Percentiles rank a stretch among this genome's conserved stretches.
Conservation (phyloP, 1,140 invertebrate genomes). For the Teleopsis dalmanni region DNA sequence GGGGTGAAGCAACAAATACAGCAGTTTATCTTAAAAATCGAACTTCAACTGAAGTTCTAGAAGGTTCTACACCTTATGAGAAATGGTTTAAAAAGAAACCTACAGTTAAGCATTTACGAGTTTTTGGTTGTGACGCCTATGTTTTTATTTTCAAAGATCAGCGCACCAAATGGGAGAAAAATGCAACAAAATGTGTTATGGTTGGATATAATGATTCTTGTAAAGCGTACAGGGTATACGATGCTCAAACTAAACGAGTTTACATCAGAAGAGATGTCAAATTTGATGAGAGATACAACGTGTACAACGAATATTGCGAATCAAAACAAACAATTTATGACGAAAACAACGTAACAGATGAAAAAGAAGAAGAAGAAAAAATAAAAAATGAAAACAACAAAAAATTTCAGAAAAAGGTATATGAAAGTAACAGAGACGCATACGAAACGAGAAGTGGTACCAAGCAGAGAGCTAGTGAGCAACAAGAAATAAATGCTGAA, state of each 20-base stretch:
- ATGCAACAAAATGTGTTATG: slow-evolving; percentile 9
- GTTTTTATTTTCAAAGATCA: slow-evolving; percentile 4
- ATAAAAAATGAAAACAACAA: background rate
- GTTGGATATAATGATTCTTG: slow-evolving; percentile 4
- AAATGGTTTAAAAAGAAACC: slow-evolving; percentile 22
- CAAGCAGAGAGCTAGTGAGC: background rate
- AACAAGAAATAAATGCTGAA: background rate
- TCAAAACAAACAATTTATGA: background rate
- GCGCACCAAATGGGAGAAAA: slow-evolving; percentile 3
- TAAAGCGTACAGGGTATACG: slow-evolving; percentile 4
- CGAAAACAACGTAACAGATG: background rate
- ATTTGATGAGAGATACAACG: slow-evolving; percentile 1
- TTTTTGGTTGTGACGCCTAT: slow-evolving; percentile 13
- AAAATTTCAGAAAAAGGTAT: background rate
- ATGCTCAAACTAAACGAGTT: background rate
- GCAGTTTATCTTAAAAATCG: slow-evolving; percentile 39
- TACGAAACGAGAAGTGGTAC: background rate
- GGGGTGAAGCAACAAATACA: too few relatives aligned
- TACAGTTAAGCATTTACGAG: slow-evolving; percentile 15
- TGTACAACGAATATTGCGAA: too few relatives aligned
- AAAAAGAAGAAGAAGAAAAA: background rate
- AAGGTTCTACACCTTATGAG: slow-evolving; percentile 23
- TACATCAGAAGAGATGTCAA: slow-evolving; percentile 4
- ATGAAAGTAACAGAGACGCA: background rate
- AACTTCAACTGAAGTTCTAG: slow-evolving; percentile 27